Conservation (phyloP, 2,888 invertebrate species). For the Caenorhabditis sp. region DNA sequence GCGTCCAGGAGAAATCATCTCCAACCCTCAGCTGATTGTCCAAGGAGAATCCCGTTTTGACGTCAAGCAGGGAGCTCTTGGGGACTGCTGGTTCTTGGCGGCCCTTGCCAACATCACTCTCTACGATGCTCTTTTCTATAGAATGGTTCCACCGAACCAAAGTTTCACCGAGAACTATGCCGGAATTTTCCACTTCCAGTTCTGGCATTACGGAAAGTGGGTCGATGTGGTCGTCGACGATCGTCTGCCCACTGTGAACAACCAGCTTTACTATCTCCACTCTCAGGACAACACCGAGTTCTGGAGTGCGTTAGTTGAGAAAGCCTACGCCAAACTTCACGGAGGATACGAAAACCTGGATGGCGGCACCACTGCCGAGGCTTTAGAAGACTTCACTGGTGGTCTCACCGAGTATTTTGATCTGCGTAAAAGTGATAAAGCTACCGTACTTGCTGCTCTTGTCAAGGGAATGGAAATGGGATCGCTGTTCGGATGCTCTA, state of each 20-base stretch:
- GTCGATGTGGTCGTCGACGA: constrained; percentile 94
- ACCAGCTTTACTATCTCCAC: constrained; percentile 88
- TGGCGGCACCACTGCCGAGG: constrained; percentile 97
- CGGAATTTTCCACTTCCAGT: constrained; percentile 80
- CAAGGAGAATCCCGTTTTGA: constrained; percentile 97
- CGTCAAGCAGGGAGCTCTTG: constrained; percentile 81
- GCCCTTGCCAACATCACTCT: constrained; percentile 95
- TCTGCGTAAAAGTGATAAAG: constrained; percentile 54
- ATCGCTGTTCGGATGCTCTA: constrained; percentile 94
- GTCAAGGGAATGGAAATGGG: constrained; percentile 90
- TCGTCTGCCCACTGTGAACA: constrained; percentile 88
- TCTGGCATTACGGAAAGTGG: constrained; percentile 87
- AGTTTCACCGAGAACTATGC: constrained; percentile 88
- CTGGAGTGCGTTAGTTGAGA: constrained; percentile 94
- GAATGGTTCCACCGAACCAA: constrained; percentile 92
- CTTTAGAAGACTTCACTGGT: constrained; percentile 97
- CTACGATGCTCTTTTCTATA: constrained; percentile 88
- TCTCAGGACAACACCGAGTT: constrained; percentile 92
- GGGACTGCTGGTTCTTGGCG: constrained; percentile 80
- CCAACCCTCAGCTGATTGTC: constrained; percentile 91
- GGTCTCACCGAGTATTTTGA: constrained; percentile 83
- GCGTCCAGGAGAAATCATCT: constrained; percentile 90
- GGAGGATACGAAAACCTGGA: constrained; percentile 92
- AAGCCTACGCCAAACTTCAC: constrained; percentile 90
- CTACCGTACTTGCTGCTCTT: constrained; percentile 84